Evolutionary conservation across 2,113 vertebrate genomes (phyloP), one percentile per base, ranked within the genome.

Genomic region (Sebastes schlegelii): DNA sequence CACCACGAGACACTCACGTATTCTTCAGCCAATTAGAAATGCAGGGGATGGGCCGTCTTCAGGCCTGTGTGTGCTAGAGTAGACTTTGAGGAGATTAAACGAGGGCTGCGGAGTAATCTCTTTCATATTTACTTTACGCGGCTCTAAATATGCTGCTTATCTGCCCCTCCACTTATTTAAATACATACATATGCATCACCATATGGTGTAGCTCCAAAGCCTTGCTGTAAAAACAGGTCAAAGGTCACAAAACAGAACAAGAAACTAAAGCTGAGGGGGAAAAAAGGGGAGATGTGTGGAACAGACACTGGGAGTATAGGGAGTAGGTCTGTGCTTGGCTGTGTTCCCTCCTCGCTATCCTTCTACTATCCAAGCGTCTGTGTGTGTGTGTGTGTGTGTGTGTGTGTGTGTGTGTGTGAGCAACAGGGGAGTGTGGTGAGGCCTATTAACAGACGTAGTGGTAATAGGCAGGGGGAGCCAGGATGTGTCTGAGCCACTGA

Each of bases 371-470:
- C 78, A 60, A 76, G 77, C 40, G 62, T 74, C 60, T 57, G 55
- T 85, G 82, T 76, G 43, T 80, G 71, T 71, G 64, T 79, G 74
- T 81, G 82, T 75, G 11, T 48, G 80, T 34, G 3, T 34, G 55
- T 57, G 40, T 43, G 46, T 51, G 26, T 43, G 46, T 51, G 26
- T 73, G 86, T 51, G 80, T 55, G 89, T 23, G 83, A 85, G 93
- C 88, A 91, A 93, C 89, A 87, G 87, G 90, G 88, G 90, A 88
- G 91, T 91, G 89, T 75, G 85, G 88, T 83, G 82, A 81, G 90
- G 89, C 93, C 92, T 94, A 94, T 94, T 95, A 95, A 95, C 93
- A 95, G 91, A 91, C 90, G 87, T 88, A 91, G 92, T 88, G 88
- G 93, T 95, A 95, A 95, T 93, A 94, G 94, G 93, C 90, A 90